phyloP scores from a whole-genome alignment of 92 coral and sea anemone species.

The Phenganax marumi region DNA sequence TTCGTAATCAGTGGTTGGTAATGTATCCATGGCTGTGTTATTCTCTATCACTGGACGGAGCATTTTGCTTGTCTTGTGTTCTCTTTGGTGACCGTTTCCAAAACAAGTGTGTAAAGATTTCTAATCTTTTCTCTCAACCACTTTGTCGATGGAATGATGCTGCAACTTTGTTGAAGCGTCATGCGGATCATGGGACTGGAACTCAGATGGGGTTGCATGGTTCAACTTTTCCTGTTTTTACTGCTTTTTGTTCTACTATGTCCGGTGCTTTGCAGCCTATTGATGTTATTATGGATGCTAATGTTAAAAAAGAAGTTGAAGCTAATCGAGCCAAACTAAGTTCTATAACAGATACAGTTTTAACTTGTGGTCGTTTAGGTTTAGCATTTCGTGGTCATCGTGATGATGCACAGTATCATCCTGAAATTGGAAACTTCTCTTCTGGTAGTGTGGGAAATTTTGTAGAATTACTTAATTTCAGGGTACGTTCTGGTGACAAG shows the following conservation, averaged over 20 bases:
- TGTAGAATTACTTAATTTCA: slow-evolving; percentile 14
- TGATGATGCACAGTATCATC: not conserved
- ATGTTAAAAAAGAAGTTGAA: not conserved
- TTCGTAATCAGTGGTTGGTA: slow-evolving; percentile 16
- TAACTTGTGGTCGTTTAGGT: slow-evolving; percentile 15
- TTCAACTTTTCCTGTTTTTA: not conserved
- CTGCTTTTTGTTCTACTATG: not conserved
- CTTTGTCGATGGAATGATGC: not conserved
- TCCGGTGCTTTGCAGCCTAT: not conserved
- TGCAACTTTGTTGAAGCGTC: not conserved
- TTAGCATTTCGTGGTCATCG: slow-evolving; percentile 5
- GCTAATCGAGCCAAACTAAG: not conserved
- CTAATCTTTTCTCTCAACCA: not conserved
- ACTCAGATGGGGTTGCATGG: not conserved
- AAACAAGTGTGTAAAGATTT: not conserved
- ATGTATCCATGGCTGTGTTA: slow-evolving; percentile 8
- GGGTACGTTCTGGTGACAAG: slow-evolving; percentile 13
- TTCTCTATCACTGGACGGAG: slow-evolving; percentile 11
- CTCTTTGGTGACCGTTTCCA: slow-evolving; percentile 3
- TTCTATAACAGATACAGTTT: not conserved
- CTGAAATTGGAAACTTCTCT: too few relatives aligned
- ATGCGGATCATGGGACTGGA: not conserved
- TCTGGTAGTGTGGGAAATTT: slow-evolving; percentile 2
- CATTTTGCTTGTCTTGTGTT: slow-evolving; percentile 22
- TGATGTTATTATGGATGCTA: not conserved